Conservation (phyloP, 2,797 vertebrate species). For the Onychomys arenicola region DNA sequence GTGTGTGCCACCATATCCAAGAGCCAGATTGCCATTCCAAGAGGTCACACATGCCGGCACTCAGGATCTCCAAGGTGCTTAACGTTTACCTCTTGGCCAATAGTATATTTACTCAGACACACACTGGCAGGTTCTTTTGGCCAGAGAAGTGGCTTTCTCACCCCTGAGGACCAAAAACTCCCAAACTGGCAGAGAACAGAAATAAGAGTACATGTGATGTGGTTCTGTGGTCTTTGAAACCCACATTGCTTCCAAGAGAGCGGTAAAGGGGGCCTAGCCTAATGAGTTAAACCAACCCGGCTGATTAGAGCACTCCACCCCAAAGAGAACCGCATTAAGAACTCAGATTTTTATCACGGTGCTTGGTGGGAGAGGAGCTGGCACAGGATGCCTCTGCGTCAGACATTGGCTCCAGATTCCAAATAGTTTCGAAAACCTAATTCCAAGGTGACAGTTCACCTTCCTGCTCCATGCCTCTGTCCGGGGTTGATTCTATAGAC, state of each 20-base stretch:
- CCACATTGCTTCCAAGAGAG: not conserved
- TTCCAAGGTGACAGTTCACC: not conserved
- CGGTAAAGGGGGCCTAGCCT: not conserved
- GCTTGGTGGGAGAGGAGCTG: not conserved
- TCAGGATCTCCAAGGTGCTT: not conserved
- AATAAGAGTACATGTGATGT: not conserved
- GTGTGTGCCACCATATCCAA: not conserved
- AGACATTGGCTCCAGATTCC: not conserved
- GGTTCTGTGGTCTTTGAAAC: slow-evolving; percentile 32
- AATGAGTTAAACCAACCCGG: not conserved
- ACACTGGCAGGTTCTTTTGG: not conserved
- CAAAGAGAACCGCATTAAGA: slow-evolving; percentile 22
- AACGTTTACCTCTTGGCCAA: not conserved
- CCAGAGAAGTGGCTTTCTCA: not conserved
- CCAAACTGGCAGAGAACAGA: not conserved
- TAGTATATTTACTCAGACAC: not conserved
- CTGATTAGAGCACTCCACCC: not conserved
- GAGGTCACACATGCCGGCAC: fast-evolving
- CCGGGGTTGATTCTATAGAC: not conserved
- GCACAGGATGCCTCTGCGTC: not conserved
- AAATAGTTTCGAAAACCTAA: not conserved
- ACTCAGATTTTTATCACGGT: not conserved
- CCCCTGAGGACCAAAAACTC: not conserved
- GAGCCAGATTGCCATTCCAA: not conserved
- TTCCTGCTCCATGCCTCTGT: not conserved